Conservation (phyloP, 2,888 invertebrate species). For the Sericinus montela region DNA sequence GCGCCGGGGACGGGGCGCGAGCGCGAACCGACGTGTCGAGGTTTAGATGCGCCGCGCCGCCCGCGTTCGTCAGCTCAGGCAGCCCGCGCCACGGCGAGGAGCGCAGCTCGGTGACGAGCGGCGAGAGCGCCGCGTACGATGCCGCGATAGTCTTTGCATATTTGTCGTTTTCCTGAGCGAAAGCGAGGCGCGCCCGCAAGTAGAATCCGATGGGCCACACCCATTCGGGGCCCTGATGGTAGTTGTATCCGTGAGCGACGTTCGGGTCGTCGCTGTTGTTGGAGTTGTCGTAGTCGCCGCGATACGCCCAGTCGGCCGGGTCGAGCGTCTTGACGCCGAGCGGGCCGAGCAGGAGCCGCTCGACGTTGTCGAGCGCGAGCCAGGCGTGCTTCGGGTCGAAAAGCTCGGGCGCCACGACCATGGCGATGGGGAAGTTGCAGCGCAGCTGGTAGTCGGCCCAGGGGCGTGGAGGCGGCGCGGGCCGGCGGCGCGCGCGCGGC, state of each 20-base stretch:
- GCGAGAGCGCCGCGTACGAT: constrained; percentile 48
- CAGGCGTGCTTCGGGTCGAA: constrained; percentile 93
- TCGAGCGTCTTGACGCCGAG: constrained; percentile 98
- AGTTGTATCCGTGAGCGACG: constrained; percentile 97
- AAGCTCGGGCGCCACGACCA: constrained; percentile 95
- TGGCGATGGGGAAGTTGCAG: constrained; percentile 95
- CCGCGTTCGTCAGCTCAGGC: constrained; percentile 95
- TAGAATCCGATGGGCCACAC: constrained; percentile 97
- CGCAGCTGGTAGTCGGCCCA: constrained; percentile 98
- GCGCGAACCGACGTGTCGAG: constrained; percentile 22
- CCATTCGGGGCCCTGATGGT: constrained; percentile 99
- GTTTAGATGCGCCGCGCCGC: constrained; percentile 49
- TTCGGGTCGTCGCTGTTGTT: constrained; percentile 90
- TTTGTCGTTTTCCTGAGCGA: constrained; percentile 82
- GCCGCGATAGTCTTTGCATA: constrained; percentile 81
- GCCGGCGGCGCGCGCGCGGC: constrained; percentile 87
- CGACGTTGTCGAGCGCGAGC: constrained; percentile 88
- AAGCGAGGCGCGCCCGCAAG: constrained; percentile 91
- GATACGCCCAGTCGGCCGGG: constrained; percentile 97
- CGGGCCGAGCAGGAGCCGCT: constrained; percentile 90
- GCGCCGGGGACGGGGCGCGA: constrained; percentile 24
- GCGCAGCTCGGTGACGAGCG: constrained; percentile 87
- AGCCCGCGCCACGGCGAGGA: constrained; percentile 94
- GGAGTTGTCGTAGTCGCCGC: constrained; percentile 95
- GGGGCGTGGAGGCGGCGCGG: constrained; percentile 87